Evolutionary conservation across 2,888 invertebrate genomes (phyloP), one percentile per base, ranked within the genome.

Genomic region (Diarsia mendica): DNA sequence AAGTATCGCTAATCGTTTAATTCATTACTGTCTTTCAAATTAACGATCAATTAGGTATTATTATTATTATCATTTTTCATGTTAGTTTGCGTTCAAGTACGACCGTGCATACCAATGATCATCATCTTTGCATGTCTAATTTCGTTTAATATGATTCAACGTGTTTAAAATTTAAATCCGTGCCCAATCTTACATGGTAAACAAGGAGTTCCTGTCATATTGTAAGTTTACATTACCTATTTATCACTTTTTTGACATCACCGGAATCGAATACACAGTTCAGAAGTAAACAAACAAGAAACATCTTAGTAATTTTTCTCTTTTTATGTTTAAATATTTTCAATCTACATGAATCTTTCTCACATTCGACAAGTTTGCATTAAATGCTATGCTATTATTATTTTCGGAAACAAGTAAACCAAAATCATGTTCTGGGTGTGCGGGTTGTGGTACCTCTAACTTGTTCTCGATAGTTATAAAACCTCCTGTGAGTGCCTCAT

Each of bases 161-260:
- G n/a, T n/a, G n/a, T n/a, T n/a, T n/a, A n/a, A n/a, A 48, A 71
- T n/a, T 33, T 44, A 65, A 48, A 66, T 51, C n/a, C 20, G 67
- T 69, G 9, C 20, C 33, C 11, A 66, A 70, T 70, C 39, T 4
- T 23, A 23, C 55, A 23, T 2, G 23, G 13, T 55, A 0, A 15
- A 13, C 13, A 23, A 6, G 13, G 6, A 23, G 55, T 13, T 55
- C 55, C 55, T 13, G 55, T 55, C 23, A 4, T 23, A 0, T 23
- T 10, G n/a, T 13, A 0, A 53, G 20, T n/a, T n/a, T 39, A 39
- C n/a, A n/a, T 53, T 53, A 39, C 39, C 39, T 39, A 55, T n/a
- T 23, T 55, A 23, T 23, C 55, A 55, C 13, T 23, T 13, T 9
- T n/a, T 23, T 23, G 6, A 23, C 13, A 23, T 55, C 18, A 15